A percentile compares a stretch with the other conserved stretches of the same genome.
These are phyloP conservation scores for Thaumatotibia leucotreta DNA, from an alignment of 1,140 invertebrate species.

Conservation along the genomic window DNA sequence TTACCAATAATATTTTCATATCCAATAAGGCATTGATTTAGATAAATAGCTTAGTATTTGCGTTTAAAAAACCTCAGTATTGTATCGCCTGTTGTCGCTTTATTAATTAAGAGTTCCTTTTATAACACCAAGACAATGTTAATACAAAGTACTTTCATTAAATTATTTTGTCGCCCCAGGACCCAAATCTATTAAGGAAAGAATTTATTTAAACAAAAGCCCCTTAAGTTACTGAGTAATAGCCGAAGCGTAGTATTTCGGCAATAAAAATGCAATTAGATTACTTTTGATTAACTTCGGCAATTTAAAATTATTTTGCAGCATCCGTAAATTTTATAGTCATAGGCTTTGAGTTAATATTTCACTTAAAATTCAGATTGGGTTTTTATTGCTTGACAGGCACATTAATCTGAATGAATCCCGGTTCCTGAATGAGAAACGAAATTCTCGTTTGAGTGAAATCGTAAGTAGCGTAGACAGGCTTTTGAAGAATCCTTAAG, in stretches of 20 bases:
- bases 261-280: conserved; percentile 35
- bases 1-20: no score
- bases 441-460: background rate
- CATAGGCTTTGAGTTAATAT: background rate
- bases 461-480: conserved; percentile 16
- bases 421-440: background rate
- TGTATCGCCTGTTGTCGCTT: background rate
- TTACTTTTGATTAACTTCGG: conserved; percentile 26
- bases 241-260: conserved; percentile 24
- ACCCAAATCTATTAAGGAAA: background rate
- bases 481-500: conserved; percentile 24
- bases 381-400: background rate
- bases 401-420: background rate
- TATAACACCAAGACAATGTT: no score
- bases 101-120: no score
- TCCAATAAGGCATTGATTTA: no score
- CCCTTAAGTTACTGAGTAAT: background rate
- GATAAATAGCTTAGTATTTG: no score
- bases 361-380: background rate
- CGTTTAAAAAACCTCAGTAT: no score
- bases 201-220: background rate
- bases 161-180: background rate
- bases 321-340: background rate
- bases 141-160: background rate
- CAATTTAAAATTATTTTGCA: background rate